Conservation (phyloP, 1,140 invertebrate species). For the Druon quercuslanigerum region DNA sequence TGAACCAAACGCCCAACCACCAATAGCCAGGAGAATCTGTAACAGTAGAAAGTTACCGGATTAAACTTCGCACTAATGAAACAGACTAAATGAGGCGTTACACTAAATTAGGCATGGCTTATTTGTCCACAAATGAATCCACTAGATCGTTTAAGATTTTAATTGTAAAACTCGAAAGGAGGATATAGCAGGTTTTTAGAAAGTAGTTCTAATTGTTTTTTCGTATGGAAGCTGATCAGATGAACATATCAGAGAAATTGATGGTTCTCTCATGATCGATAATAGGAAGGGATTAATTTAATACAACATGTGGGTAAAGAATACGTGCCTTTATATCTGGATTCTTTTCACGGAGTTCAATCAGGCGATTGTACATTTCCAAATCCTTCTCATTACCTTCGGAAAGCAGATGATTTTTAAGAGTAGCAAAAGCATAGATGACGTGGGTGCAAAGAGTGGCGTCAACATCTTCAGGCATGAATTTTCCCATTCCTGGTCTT, state of each 20-base stretch:
- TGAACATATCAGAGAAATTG: too few species aligned
- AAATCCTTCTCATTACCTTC: slow-evolving; percentile 87
- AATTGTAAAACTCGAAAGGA: background rate
- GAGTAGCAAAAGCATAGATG: slow-evolving; percentile 93
- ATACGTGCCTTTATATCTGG: slow-evolving; percentile 86
- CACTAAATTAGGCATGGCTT: slow-evolving; percentile 9
- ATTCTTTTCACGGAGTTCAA: slow-evolving; percentile 91
- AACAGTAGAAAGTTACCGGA: slow-evolving; percentile 33
- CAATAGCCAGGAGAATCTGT: slow-evolving; percentile 90
- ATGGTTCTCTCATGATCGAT: too few species aligned
- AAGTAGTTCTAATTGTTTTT: background rate
- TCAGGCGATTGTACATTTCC: slow-evolving; percentile 89
- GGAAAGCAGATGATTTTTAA: slow-evolving; percentile 88
- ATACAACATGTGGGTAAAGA: background rate
- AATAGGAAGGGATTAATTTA: background rate
- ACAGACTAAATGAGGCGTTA: slow-evolving; percentile 12
- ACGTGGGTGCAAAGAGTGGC: slow-evolving; percentile 92
- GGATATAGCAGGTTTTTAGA: background rate
- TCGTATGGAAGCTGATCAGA: too few species aligned
- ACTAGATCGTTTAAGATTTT: background rate
- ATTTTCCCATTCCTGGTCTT: slow-evolving; percentile 89
- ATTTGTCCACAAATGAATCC: background rate
- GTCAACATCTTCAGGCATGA: slow-evolving; percentile 91
- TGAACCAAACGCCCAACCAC: slow-evolving; percentile 95
- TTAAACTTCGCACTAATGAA: slow-evolving; percentile 26